Conservation (phyloP, 2,888 invertebrate species). For the Leucophora obtusa region DNA sequence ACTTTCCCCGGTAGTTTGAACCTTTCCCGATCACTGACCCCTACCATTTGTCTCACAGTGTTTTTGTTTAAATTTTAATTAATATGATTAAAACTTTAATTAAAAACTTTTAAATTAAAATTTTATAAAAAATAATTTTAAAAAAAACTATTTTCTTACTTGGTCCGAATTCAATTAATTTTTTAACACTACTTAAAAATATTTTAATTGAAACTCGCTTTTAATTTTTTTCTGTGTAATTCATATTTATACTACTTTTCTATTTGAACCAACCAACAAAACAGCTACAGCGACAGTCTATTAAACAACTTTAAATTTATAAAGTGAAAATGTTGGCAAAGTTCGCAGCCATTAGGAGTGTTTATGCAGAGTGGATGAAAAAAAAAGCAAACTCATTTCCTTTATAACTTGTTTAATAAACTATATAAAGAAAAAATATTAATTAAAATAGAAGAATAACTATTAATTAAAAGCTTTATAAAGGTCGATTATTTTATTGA, state of each 20-base stretch:
- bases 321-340: constrained; percentile 29
- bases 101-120: too few relatives aligned
- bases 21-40: too few relatives aligned
- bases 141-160: too few relatives aligned
- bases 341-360: background rate
- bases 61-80: too few relatives aligned
- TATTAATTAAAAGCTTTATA: background rate
- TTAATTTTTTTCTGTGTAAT: too few relatives aligned
- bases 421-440: background rate
- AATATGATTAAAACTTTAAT: too few relatives aligned
- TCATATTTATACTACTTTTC: background rate
- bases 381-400: background rate
- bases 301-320: constrained; percentile 16
- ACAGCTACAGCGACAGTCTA: background rate
- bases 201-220: too few relatives aligned
- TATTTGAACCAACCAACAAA: background rate
- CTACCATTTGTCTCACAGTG: too few relatives aligned
- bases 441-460: background rate
- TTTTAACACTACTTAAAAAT: too few relatives aligned
- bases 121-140: too few relatives aligned
- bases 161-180: too few relatives aligned
- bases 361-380: background rate
- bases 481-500: background rate
- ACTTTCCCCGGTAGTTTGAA: too few relatives aligned
- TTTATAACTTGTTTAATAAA: background rate